Percentiles rank a stretch among this genome's conserved stretches.
Conservation (phyloP, 2,888 invertebrate species). For the Parochlus steinenii region DNA sequence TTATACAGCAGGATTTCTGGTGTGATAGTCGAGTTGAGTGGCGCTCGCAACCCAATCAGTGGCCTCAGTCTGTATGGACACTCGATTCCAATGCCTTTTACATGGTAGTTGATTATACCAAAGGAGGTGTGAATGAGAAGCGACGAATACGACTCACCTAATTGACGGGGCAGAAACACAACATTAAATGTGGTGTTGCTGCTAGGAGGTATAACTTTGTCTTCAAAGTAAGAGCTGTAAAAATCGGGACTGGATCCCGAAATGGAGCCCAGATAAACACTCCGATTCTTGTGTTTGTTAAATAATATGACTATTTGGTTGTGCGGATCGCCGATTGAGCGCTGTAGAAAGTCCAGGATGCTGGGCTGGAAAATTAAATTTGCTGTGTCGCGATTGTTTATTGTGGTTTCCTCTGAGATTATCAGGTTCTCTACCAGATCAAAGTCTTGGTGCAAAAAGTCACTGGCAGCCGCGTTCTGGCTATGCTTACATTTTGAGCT, state of each 20-base stretch:
- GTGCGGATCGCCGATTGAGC: conserved; percentile 75
- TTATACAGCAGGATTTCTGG: conserved; percentile 87
- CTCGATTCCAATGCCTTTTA: conserved; percentile 68
- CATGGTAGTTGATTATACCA: conserved; percentile 77
- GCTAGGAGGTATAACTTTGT: conserved; percentile 83
- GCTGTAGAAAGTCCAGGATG: conserved; percentile 35
- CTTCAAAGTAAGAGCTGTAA: conserved; percentile 93
- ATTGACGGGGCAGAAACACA: conserved; percentile 83
- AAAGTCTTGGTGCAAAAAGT: too few relatives aligned
- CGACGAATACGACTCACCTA: conserved; percentile 72
- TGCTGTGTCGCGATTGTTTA: conserved; percentile 7
- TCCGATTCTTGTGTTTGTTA: conserved; percentile 73
- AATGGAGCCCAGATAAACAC: conserved; percentile 82
- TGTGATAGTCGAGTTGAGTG: conserved; percentile 77
- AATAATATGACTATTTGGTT: conserved; percentile 72
- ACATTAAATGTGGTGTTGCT: conserved; percentile 92
- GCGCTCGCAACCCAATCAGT: conserved; percentile 76
- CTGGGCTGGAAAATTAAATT: conserved; percentile 31
- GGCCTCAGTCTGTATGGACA: conserved; percentile 87
- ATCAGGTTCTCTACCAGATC: too few relatives aligned
- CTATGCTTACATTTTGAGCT: too few relatives aligned
- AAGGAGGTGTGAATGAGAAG: conserved; percentile 89
- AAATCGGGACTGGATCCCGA: conserved; percentile 89
- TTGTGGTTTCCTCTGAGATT: too few relatives aligned
- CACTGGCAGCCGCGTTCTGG: too few relatives aligned